These are phyloP conservation scores for Diplazon laetatorius DNA, from an alignment of 2,888 invertebrate genomes.

Conservation along the genomic window DNA sequence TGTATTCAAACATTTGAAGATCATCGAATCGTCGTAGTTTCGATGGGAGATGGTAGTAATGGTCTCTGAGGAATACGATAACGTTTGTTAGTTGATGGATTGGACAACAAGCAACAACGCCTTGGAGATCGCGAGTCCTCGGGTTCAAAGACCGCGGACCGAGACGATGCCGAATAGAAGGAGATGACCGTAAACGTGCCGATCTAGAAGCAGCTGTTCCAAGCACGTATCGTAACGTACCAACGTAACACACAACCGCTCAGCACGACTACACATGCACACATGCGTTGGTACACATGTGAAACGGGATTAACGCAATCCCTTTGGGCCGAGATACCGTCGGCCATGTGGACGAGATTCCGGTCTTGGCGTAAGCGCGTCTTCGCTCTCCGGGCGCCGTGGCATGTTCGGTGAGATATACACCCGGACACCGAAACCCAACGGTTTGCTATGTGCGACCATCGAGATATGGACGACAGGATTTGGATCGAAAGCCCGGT, in stretches of 20 bases:
- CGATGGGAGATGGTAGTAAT: background rate
- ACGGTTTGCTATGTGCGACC: background rate
- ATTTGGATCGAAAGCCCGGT: background rate
- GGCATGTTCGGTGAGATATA: background rate
- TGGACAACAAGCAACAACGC: background rate
- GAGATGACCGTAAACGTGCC: background rate
- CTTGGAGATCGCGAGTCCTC: background rate
- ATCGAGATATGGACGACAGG: constrained; percentile 13
- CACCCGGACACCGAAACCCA: background rate
- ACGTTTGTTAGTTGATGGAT: background rate
- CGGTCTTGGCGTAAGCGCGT: constrained; percentile 10
- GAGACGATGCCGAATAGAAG: background rate
- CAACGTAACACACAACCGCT: constrained; percentile 7
- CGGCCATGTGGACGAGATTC: constrained; percentile 45
- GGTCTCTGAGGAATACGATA: background rate
- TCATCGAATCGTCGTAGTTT: constrained; percentile 1
- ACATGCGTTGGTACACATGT: constrained; percentile 23
- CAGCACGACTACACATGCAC: background rate
- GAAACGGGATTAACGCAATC: constrained; percentile 67
- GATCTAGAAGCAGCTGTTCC: constrained; percentile 26
- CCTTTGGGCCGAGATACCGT: constrained; percentile 63
- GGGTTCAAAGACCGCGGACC: background rate
- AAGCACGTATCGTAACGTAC: constrained; percentile 6
- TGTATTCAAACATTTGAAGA: background rate
- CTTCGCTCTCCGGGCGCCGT: background rate